A percentile compares a stretch with the other conserved stretches of the same genome.
Evolutionary conservation across 2,797 vertebrate species (phyloP).

Genomic region (Gallinago nigripennis): DNA sequence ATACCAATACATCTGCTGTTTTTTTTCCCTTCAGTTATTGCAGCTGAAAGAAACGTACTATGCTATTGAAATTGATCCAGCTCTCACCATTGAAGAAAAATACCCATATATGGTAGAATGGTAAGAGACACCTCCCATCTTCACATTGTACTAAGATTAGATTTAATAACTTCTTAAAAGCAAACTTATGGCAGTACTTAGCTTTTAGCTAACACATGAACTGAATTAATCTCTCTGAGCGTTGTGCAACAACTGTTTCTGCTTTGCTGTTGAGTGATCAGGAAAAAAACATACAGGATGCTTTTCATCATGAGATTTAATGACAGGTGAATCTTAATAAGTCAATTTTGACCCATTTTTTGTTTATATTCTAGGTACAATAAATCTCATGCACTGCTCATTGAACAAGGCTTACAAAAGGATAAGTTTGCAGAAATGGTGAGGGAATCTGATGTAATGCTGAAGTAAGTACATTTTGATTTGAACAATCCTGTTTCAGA

Average conservation of each 20-base stretch:
- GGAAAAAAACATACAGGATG: not conserved
- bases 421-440: constrained; percentile 89
- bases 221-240: not conserved
- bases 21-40: constrained; percentile 76
- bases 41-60: constrained; percentile 95
- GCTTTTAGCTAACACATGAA: not conserved
- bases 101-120: constrained; percentile 96
- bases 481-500: not conserved
- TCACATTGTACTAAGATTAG: not conserved
- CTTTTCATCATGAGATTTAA: not conserved
- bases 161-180: not conserved
- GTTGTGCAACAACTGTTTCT: not conserved
- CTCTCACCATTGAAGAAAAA: constrained; percentile 91
- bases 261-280: not conserved
- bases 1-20: not conserved
- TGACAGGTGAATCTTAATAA: not conserved
- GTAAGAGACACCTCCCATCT: constrained; percentile 74
- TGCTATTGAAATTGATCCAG: constrained; percentile 93
- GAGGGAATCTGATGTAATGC: constrained; percentile 89
- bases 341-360: not conserved
- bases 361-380: constrained; percentile 85
- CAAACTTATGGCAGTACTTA: not conserved
- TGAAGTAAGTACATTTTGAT: constrained; percentile 82
- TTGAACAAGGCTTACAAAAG: constrained; percentile 90
- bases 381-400: constrained; percentile 90